Evolutionary conservation across 2,113 vertebrate species (phyloP), one percentile per base, ranked within the genome.

Genomic region (Anguilla rostrata): DNA sequence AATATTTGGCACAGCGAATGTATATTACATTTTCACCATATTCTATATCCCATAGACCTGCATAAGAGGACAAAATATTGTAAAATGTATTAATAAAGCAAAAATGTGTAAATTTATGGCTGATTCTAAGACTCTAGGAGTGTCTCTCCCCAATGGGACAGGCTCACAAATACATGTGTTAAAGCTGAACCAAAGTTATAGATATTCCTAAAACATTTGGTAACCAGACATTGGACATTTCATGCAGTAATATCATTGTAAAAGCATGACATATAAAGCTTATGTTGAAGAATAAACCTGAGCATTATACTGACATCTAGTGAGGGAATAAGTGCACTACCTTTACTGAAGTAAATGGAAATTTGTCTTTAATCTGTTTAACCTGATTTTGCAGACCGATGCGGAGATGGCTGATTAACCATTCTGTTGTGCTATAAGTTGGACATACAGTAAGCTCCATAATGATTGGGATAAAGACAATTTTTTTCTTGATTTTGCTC

Each of bases 271-370:
- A 3, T 7, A 29, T 16, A n/a, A n/a, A 34, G 5, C 26, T 75
- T 75, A 29, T 75, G n/a, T 6, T 79, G 6, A 29, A 57, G 7
- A 79, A 29, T 56, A 41, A 79, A 39, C 49, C 8, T 2, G 40
- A 39, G 85, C 14, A 8, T 79, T 82, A 71, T 39, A 80, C 84
- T 85, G 84, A 85, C 84, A 81, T 56, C 84, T 85, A 82, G 79
- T 82, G 79, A n/a, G 9, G 16, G 11, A 8, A 71, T 3, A 75
- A 29, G 3, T 29, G 26, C 7, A 75, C 60, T 66, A 6, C 20
- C 2, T 6, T 22, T 22, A 0, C 22, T 2, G 14, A 3, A 71
- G 63, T 71, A n/a, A 16, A n/a, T 71, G 18, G 18, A 20, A 60
- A 60, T 9, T 26, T 53, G 49, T 1, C 20, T 66, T 66, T 16